Percentiles rank a stretch among this genome's conserved stretches.
These are phyloP conservation scores for Spodoptera littoralis DNA, from an alignment of 2,888 invertebrate genomes.

Conservation along the genomic window DNA sequence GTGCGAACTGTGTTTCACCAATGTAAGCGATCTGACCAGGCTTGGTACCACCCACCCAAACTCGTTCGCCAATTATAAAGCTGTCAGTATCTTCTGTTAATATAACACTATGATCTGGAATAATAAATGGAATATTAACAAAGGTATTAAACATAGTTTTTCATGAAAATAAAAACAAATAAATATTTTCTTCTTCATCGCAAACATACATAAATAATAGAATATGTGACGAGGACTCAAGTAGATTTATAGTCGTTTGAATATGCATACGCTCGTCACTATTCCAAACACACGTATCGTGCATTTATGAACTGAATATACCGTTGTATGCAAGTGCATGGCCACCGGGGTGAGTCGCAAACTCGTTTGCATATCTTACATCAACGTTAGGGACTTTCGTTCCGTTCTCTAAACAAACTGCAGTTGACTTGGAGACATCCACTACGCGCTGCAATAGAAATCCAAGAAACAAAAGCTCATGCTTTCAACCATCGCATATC, in stretches of 20 bases:
- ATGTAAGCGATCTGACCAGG: constrained; percentile 97
- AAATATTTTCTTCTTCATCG: constrained; percentile 9
- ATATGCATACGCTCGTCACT: constrained; percentile 72
- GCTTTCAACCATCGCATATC: constrained; percentile 61
- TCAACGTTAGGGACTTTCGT: constrained; percentile 75
- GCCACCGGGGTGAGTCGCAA: constrained; percentile 76
- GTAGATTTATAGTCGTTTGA: constrained; percentile 69
- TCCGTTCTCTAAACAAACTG: constrained; percentile 79
- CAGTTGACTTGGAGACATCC: constrained; percentile 79
- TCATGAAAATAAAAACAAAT: constrained; percentile 10
- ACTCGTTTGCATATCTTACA: constrained; percentile 77
- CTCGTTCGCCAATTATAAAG: constrained; percentile 97
- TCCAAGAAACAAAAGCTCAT: constrained; percentile 64
- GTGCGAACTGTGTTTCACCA: constrained; percentile 98
- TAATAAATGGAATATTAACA: constrained; percentile 46
- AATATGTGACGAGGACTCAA: constrained; percentile 61
- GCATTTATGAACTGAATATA: constrained; percentile 76
- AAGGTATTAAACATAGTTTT: background rate
- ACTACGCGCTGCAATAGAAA: constrained; percentile 60
- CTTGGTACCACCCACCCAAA: constrained; percentile 97
- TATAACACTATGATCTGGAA: constrained; percentile 94
- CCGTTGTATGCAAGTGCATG: constrained; percentile 82
- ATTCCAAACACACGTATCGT: constrained; percentile 73
- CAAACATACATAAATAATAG: constrained; percentile 60
- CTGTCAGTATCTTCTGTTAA: constrained; percentile 97